phyloP scores from a whole-genome alignment of 2,888 invertebrate genomes.

The Cataglyphis altisquamis region DNA sequence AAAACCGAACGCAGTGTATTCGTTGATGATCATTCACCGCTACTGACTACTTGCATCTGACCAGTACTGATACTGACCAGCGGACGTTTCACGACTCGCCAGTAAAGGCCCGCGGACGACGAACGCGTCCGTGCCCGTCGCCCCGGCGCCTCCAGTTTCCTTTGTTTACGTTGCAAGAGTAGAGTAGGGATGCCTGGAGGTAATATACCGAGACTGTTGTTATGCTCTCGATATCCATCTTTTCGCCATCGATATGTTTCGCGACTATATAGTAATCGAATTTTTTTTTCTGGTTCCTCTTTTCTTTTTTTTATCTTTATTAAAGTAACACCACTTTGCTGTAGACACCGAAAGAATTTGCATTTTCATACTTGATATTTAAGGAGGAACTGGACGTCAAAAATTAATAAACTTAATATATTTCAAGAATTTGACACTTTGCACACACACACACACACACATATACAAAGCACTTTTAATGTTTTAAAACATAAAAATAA shows the following conservation, averaged over 20 bases:
- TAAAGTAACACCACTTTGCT: background rate
- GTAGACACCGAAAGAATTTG: background rate
- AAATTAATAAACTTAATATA: no score
- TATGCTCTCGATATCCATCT: background rate
- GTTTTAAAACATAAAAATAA: background rate
- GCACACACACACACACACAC: no score
- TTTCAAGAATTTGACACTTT: no score
- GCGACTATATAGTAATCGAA: background rate
- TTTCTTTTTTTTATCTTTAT: background rate
- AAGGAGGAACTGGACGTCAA: background rate
- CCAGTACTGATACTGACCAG: conserved; percentile 53
- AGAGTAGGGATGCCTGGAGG: conserved; percentile 10
- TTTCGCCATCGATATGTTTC: background rate
- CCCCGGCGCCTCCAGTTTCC: conserved; percentile 47
- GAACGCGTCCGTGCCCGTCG: conserved; percentile 52
- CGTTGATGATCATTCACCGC: conserved; percentile 34
- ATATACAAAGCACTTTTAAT: no score
- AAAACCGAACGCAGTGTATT: background rate
- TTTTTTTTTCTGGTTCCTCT: background rate
- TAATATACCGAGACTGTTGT: background rate
- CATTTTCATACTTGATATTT: background rate
- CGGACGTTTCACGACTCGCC: conserved; percentile 41
- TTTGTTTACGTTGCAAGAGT: conserved; percentile 48
- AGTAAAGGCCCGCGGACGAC: conserved; percentile 44
- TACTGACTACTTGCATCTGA: conserved; percentile 12